phyloP scores from a whole-genome alignment of 2,888 invertebrate species.

The Philereme transversata region DNA sequence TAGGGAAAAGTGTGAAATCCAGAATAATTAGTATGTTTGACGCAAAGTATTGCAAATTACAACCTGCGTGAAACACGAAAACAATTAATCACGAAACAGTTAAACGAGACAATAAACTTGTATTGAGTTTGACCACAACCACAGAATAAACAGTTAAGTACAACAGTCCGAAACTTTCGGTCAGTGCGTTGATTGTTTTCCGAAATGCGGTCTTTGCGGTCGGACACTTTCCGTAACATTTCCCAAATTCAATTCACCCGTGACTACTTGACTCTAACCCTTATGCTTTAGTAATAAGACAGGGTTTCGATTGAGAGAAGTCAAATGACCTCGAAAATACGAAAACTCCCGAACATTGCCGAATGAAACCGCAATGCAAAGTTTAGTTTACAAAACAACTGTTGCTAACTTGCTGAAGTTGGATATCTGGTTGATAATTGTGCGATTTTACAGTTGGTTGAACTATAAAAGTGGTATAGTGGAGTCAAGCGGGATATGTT shows the following conservation, averaged over 20 bases:
- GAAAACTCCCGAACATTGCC: constrained; percentile 18
- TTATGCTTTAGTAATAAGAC: constrained; percentile 10
- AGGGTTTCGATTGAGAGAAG: neutral
- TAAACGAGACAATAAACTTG: constrained; percentile 31
- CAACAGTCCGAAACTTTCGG: constrained; percentile 45
- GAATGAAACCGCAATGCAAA: constrained; percentile 19
- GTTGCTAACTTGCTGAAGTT: constrained; percentile 44
- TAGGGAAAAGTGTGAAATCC: too few relatives aligned
- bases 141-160: constrained; percentile 17
- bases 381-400: constrained; percentile 40
- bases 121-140: constrained; percentile 38
- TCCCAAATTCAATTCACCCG: constrained; percentile 28
- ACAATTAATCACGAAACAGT: too few relatives aligned
- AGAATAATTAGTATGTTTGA: too few relatives aligned
- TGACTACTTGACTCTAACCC: neutral
- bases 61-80: constrained; percentile 10
- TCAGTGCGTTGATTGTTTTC: constrained; percentile 65
- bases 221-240: constrained; percentile 44
- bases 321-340: constrained; percentile 11
- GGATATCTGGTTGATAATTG: constrained; percentile 38
- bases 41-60: neutral
- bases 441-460: constrained; percentile 15
- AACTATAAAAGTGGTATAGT: constrained; percentile 24
- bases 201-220: constrained; percentile 61
- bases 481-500: neutral